Evolutionary conservation across 2,113 vertebrate species (phyloP).

Genomic region (Brachionichthys hirsutus): DNA sequence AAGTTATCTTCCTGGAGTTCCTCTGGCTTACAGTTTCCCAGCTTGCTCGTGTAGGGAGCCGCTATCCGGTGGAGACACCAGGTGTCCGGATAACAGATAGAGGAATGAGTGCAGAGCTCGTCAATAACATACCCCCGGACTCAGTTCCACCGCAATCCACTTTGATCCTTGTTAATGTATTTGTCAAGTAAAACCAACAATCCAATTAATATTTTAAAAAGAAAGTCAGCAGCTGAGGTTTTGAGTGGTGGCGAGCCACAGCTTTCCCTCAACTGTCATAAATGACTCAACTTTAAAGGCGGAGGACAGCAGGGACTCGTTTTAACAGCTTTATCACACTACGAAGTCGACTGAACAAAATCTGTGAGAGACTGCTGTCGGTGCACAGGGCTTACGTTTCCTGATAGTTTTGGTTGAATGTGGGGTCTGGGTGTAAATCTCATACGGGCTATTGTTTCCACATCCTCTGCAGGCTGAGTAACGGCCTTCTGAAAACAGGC

Average conservation of each 20-base stretch:
- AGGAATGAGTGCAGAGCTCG: too few species aligned
- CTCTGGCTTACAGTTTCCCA: too few species aligned
- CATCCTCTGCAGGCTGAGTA: conserved; percentile 76
- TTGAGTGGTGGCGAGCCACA: conserved; percentile 20
- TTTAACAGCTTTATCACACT: conserved; percentile 54
- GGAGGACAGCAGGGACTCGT: conserved; percentile 29
- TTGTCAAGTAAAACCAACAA: too few species aligned
- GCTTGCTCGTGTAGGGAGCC: too few species aligned
- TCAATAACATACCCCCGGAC: too few species aligned
- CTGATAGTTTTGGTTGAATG: conserved; percentile 68
- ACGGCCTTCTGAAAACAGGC: conserved; percentile 76
- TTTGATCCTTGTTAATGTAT: too few species aligned
- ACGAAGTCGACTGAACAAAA: conserved; percentile 65
- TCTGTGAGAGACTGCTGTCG: conserved; percentile 65
- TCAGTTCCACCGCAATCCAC: too few species aligned
- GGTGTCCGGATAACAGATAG: too few species aligned
- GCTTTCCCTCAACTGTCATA: conserved; percentile 38
- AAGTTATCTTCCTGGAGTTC: too few species aligned
- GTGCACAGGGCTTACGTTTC: conserved; percentile 68
- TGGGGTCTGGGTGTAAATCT: conserved; percentile 71
- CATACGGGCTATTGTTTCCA: conserved; percentile 75
- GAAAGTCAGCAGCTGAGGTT: too few species aligned
- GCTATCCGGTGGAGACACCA: too few species aligned
- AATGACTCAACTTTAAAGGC: conserved; percentile 34
- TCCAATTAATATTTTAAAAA: too few species aligned